Evolutionary conservation across 2,797 vertebrate species (phyloP), one percentile per base, ranked within the genome.

Genomic region (Poeciliopsis gracilis): DNA sequence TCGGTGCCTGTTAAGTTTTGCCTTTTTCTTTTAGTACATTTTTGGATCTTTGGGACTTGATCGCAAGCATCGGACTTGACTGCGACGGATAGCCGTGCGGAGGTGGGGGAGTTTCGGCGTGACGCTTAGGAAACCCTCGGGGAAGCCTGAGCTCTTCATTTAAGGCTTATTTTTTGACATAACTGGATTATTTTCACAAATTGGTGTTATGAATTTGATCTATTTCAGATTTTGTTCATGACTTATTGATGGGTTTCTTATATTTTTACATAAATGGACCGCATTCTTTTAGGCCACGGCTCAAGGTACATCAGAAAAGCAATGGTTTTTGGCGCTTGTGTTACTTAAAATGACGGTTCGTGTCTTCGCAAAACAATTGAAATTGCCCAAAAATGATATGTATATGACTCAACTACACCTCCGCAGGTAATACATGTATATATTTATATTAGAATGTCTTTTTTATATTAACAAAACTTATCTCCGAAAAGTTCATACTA

Each of bases 51-150:
- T 83, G 95, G 95, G 95, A 95, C 92, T 94, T 85, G 81, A 76
- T 77, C 16, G 46, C 63, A 88, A 94, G 88, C 96, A 94, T 86
- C 95, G 95, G 94, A 92, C 85, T 96, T 87, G 76, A 91, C 91
- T 94, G 46, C 77, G 55, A 77, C 8, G 72, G 63, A 15, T 70
- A 79, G 30, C 94, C 74, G 82, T 30, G 75, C 74, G 77, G 23
- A n/a, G 81, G 80, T 87, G 71, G 57, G 67, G 78, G 75, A 82
- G 89, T 89, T 83, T 81, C 92, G 77, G 92, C 43, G 84, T 53
- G 82, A 71, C 46, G 5, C 49, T 5, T 80, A 94, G 95, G 96
- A 96, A 95, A 96, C 77, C 82, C 84, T 84, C 90, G 88, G 85
- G 75, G 87, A 95, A 95, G 95, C 95, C 95, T 94, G 33, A 55